Percentiles rank a stretch among this genome's conserved stretches.
Evolutionary conservation across 2,113 vertebrate species (phyloP).

Genomic region (Oreochromis spilurus): DNA sequence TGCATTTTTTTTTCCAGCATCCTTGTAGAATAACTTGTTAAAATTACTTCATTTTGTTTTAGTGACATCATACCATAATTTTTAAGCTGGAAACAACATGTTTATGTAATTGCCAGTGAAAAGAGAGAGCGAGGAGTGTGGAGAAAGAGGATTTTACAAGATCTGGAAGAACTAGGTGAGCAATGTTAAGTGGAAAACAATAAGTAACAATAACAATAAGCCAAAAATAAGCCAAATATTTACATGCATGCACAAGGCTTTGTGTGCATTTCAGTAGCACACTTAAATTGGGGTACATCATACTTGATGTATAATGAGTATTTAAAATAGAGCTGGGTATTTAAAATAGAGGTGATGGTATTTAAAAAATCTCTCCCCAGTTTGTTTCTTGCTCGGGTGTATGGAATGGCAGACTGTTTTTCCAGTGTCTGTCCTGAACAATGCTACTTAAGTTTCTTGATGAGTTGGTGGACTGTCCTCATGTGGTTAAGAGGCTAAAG

Average conservation of each 20-base stretch:
- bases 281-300: background rate
- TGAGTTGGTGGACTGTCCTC: background rate
- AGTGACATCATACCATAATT: background rate
- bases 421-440: background rate
- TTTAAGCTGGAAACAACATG: background rate
- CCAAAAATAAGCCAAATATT: background rate
- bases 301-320: background rate
- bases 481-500: background rate
- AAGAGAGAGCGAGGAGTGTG: background rate
- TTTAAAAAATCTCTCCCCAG: background rate
- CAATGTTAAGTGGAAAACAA: background rate
- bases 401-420: background rate
- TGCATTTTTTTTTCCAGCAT: background rate
- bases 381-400: background rate
- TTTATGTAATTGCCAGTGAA: background rate
- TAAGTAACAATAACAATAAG: background rate
- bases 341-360: background rate
- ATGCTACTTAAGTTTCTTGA: background rate
- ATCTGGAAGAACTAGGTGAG: background rate
- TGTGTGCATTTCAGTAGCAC: background rate
- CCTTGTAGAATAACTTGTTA: background rate
- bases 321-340: background rate
- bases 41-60: background rate
- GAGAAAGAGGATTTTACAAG: background rate
- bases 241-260: background rate